phyloP scores from a whole-genome alignment of 2,797 vertebrate species.

The Sebastes iracundus region DNA sequence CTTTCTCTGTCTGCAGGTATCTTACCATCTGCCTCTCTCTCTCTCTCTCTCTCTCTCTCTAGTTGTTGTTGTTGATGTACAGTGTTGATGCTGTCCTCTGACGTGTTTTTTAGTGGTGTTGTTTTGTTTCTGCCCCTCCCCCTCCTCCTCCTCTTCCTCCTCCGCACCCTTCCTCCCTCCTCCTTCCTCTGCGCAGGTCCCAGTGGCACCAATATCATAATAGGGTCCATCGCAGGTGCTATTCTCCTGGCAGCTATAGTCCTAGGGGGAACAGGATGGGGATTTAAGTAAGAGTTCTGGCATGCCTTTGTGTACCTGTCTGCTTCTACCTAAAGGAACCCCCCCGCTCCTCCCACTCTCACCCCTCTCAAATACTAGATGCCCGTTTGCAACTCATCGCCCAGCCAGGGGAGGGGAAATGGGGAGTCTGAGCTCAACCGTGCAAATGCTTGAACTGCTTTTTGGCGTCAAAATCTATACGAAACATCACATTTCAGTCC shows the following conservation, averaged over 20 bases:
- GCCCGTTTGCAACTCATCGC: conserved; percentile 16
- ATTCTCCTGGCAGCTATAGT: conserved; percentile 98
- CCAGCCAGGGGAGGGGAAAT: conserved; percentile 10
- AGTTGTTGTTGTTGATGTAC: conserved; percentile 73
- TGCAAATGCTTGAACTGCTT: conserved; percentile 34
- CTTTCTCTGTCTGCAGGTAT: conserved; percentile 56
- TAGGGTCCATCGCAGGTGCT: conserved; percentile 96
- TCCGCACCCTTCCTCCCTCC: conserved; percentile 56
- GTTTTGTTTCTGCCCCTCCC: conserved; percentile 76
- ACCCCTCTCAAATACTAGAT: conserved; percentile 17
- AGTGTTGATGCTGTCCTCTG: conserved; percentile 77
- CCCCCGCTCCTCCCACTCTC: conserved; percentile 41
- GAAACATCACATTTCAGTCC: neutral
- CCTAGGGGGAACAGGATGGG: conserved; percentile 97
- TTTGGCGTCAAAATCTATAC: conserved; percentile 4
- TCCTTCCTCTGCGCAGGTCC: conserved; percentile 89
- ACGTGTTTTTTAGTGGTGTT: conserved; percentile 83
- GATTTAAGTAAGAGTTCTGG: conserved; percentile 96
- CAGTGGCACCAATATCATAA: conserved; percentile 98
- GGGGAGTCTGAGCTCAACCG: conserved; percentile 11
- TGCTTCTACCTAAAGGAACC: conserved; percentile 72
- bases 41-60: conserved; percentile 37
- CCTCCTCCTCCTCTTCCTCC: conserved; percentile 48
- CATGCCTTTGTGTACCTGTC: conserved; percentile 82
- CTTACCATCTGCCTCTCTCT: conserved; percentile 38